Evolutionary conservation across 2,888 invertebrate species (phyloP), one percentile per base, ranked within the genome.

Genomic region (Sphaerophoria taeniata): DNA sequence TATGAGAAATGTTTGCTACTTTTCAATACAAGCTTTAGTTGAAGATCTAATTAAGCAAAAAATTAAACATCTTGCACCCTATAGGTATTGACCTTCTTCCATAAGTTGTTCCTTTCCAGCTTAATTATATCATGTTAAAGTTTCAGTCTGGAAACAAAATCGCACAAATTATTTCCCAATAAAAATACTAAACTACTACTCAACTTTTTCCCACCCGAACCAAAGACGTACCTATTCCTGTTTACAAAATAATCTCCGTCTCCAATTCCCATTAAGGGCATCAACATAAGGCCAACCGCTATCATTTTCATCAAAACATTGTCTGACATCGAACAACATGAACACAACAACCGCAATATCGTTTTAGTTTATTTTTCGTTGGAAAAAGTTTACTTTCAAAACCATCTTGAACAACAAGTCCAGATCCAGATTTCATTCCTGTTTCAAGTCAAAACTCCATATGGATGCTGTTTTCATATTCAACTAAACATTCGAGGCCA

Each of bases 371-470:
- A 39, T 74, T 55, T 74, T 39, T 63, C 51, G 74, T 43, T 55
- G 51, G 14, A 4, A 34, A 39, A 67, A 61, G 33, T 65, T 53
- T 47, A 72, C 81, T 77, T 82, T 75, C 70, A 76, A 82, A 82
- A 55, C 39, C 39, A 58, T 16, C 43, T 11, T 0, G 6, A 39
- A 39, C 39, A 39, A 39, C 39, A 39, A 67, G 0, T 39, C 14
- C 82, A 67, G 65, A 51, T 78, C 43, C 77, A 69, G 53, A 67
- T 78, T 83, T 39, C 53, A 78, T 67, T 56, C 82, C 61, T 31
- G 9, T 55, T 34, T 33, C 16, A 36, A 36, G 53, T 53, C 34
- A 16, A 24, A 24, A 3, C 43, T 12, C 36, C 12, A 16, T 14
- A 58, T 53, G 67, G 58, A 73, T 67, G 47, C 60, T 45, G 36